Conservation (phyloP, 1,140 invertebrate species). For the Elysia chlorotica region DNA sequence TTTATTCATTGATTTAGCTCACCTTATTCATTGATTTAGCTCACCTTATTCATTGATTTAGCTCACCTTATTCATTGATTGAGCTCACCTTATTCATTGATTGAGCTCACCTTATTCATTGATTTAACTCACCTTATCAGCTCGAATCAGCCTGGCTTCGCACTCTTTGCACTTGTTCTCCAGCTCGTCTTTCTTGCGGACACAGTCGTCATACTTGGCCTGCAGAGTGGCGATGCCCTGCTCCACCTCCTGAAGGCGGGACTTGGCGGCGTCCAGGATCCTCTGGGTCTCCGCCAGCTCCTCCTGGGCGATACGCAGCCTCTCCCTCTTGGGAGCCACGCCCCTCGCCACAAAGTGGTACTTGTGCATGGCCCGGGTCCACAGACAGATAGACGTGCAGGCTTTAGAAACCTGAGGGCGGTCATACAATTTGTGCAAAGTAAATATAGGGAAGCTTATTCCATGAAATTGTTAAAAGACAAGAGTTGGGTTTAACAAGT, state of each 20-base stretch:
- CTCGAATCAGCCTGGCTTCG: conserved; percentile 57
- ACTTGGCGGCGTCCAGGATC: conserved; percentile 58
- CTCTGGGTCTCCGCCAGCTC: conserved; percentile 60
- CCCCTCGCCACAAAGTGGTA: conserved; percentile 68
- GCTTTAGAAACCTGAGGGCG: conserved; percentile 82
- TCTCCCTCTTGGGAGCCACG: conserved; percentile 62
- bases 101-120: no score
- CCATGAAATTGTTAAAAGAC: no score
- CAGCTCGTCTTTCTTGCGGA: conserved; percentile 62
- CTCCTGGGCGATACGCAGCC: conserved; percentile 51
- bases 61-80: no score
- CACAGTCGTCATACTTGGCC: conserved; percentile 63
- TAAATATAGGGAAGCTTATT: no score
- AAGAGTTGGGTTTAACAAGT: no score
- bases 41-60: no score
- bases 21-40: no score
- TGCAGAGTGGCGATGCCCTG: conserved; percentile 63
- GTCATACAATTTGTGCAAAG: no score
- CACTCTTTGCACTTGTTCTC: conserved; percentile 60
- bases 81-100: no score
- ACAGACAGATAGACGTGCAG: conserved; percentile 87
- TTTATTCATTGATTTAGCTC: no score
- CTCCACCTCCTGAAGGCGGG: conserved; percentile 56
- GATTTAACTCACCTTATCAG: conserved; percentile 62
- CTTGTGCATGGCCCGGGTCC: conserved; percentile 86